Evolutionary conservation across 1,140 invertebrate species (phyloP).

Genomic region (Drosophila asahinai): DNA sequence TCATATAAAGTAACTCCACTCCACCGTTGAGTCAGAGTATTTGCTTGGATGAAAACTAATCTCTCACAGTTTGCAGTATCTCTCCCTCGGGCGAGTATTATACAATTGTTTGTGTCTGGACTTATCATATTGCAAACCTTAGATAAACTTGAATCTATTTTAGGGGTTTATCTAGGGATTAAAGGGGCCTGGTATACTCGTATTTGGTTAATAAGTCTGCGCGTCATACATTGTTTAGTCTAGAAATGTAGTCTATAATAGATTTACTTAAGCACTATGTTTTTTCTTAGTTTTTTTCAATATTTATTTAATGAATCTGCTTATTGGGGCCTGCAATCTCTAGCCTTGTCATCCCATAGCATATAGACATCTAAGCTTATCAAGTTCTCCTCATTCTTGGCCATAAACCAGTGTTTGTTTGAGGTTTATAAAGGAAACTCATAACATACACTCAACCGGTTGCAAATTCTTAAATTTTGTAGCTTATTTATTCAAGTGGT

Average conservation of each 20-base stretch:
- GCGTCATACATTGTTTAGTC: not conserved
- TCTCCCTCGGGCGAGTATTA: constrained; percentile 4
- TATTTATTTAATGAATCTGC: not conserved
- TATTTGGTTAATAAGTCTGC: not conserved
- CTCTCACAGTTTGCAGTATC: not conserved
- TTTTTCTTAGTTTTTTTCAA: not conserved
- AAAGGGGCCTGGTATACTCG: not conserved
- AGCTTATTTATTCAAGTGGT: constrained; percentile 5
- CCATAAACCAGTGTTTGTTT: not conserved
- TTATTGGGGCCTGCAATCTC: not conserved
- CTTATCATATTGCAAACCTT: constrained; percentile 18
- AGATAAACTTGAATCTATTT: constrained; percentile 15
- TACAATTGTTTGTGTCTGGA: constrained; percentile 23
- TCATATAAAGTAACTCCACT: not conserved
- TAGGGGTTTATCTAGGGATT: not conserved
- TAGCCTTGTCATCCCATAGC: not conserved
- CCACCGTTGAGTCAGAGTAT: constrained; percentile 20
- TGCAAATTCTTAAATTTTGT: constrained; percentile 5
- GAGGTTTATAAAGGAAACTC: constrained; percentile 6
- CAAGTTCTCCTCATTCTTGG: not conserved
- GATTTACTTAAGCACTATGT: no score
- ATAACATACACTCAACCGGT: constrained; percentile 16
- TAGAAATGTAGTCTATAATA: not conserved
- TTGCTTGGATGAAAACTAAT: constrained; percentile 26
- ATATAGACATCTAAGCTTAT: not conserved